These are phyloP conservation scores for Lithosia quadra DNA, from an alignment of 2,888 invertebrate species.

Conservation along the genomic window DNA sequence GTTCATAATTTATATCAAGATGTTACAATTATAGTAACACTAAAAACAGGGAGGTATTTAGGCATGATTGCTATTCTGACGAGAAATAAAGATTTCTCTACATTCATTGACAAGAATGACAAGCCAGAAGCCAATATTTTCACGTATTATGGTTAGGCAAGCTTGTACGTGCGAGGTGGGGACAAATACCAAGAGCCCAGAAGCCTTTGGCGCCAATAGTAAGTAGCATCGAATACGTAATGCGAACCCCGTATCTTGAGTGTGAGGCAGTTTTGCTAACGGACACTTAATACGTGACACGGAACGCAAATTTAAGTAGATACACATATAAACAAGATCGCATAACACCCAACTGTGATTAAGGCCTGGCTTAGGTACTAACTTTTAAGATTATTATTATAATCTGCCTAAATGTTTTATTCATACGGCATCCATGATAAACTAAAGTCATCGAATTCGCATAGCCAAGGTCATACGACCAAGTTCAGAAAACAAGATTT, in stretches of 20 bases:
- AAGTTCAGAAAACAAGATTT: not conserved
- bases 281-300: slow-evolving; percentile 52
- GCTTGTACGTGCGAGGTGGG: slow-evolving; percentile 43
- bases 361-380: slow-evolving; percentile 28
- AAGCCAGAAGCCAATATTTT: slow-evolving; percentile 24
- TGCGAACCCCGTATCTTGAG: slow-evolving; percentile 42
- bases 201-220: slow-evolving; percentile 38
- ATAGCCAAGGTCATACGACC: not conserved
- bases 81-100: not conserved
- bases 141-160: slow-evolving; percentile 29
- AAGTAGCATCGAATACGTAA: slow-evolving; percentile 49
- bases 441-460: not conserved
- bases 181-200: slow-evolving; percentile 48
- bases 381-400: slow-evolving; percentile 39
- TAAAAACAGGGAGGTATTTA: too few species aligned
- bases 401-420: slow-evolving; percentile 25
- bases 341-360: slow-evolving; percentile 30
- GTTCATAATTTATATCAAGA: too few species aligned
- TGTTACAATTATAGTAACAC: too few species aligned
- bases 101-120: not conserved
- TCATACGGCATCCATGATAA: not conserved
- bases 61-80: not conserved
- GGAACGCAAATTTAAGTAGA: slow-evolving; percentile 43
- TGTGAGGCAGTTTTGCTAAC: slow-evolving; percentile 49
- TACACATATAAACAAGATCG: slow-evolving; percentile 19